Evolutionary conservation across 2,113 vertebrate species (phyloP).

Genomic region (Xerus inauris): DNA sequence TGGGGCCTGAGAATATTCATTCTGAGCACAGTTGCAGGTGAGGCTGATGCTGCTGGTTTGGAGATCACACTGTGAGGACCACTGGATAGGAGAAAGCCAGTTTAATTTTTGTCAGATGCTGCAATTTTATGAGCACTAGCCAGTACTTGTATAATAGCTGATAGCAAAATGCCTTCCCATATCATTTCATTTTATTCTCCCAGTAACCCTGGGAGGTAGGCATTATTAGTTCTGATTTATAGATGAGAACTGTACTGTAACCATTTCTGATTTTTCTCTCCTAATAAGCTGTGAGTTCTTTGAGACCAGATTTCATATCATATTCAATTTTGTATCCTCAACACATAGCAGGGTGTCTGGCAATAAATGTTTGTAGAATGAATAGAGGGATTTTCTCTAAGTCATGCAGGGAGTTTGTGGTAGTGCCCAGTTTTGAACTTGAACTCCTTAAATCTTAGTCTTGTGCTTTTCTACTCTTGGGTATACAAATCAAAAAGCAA

Average conservation of each 20-base stretch:
- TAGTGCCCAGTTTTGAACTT: conserved; percentile 49
- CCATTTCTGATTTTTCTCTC: conserved; percentile 44
- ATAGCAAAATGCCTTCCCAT: conserved; percentile 22
- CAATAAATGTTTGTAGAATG: conserved; percentile 39
- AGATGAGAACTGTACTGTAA: background rate
- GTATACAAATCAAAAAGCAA: conserved; percentile 37
- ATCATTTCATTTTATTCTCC: conserved; percentile 33
- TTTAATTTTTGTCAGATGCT: background rate
- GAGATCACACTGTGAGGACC: background rate
- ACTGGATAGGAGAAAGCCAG: background rate
- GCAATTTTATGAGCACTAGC: background rate
- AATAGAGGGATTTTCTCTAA: background rate
- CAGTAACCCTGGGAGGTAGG: background rate
- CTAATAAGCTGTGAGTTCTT: conserved; percentile 49
- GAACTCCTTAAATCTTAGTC: conserved; percentile 39
- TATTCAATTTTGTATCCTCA: conserved; percentile 44
- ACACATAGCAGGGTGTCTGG: background rate
- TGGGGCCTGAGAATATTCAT: background rate
- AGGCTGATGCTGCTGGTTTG: background rate
- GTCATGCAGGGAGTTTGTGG: background rate
- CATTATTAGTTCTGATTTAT: conserved; percentile 61
- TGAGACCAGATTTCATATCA: conserved; percentile 17
- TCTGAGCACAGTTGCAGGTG: background rate
- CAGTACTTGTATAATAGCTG: background rate
- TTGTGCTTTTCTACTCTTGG: background rate